Conservation (phyloP, 2,888 invertebrate genomes). For the Panopea generosa region DNA sequence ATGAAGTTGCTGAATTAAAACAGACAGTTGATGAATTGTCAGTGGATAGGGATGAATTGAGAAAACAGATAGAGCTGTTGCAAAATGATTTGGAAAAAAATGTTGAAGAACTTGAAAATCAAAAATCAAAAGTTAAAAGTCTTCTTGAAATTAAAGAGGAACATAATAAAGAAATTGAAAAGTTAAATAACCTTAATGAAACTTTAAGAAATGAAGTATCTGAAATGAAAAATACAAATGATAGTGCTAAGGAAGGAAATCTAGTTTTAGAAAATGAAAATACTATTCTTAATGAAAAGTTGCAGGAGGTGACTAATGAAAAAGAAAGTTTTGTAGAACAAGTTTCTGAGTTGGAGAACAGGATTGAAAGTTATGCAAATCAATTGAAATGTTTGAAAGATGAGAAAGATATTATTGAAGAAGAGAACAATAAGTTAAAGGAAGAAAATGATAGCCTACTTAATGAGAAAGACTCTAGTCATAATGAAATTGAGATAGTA, state of each 20-base stretch:
- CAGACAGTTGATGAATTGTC: constrained; percentile 33
- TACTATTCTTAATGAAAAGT: constrained; percentile 2
- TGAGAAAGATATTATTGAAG: constrained; percentile 29
- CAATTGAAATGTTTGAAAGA: constrained; percentile 1
- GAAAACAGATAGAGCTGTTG: constrained; percentile 32
- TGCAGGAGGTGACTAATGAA: neutral
- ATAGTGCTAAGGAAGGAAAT: constrained; percentile 24
- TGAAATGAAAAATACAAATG: constrained; percentile 9
- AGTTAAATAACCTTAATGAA: constrained; percentile 12
- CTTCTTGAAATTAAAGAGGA: too few species aligned
- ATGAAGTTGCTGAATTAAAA: constrained; percentile 47
- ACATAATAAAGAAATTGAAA: constrained; percentile 18
- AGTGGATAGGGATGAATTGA: constrained; percentile 47
- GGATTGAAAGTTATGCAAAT: constrained; percentile 4
- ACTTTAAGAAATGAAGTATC: constrained; percentile 12
- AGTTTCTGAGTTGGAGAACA: constrained; percentile 19
- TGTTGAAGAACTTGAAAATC: neutral
- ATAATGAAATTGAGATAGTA: constrained; percentile 34
- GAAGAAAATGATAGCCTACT: constrained; percentile 42
- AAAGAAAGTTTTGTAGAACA: constrained; percentile 8
- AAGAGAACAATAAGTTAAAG: constrained; percentile 20
- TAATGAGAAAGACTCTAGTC: constrained; percentile 30
- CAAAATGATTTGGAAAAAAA: constrained; percentile 18
- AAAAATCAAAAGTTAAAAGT: too few species aligned
- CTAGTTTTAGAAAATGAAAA: constrained; percentile 32